Evolutionary conservation across 92 coral and sea anemone species (phyloP).

Genomic region (Porites divaricata): DNA sequence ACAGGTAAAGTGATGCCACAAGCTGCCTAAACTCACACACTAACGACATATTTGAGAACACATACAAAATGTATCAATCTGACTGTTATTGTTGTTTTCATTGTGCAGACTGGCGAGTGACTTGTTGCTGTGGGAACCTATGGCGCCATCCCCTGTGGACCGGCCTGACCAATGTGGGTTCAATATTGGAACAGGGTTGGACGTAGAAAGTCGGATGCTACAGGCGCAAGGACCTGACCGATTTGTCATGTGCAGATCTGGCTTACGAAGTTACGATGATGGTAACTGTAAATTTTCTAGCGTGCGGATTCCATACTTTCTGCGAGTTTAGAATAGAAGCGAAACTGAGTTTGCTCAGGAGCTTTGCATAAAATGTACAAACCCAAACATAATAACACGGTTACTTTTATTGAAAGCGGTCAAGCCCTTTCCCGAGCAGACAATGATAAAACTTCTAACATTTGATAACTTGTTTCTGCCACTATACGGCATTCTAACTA

Average conservation of each 20-base stretch:
- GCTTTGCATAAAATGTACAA: no score
- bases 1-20: no score
- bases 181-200: conserved; percentile 81
- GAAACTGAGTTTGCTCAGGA: no score
- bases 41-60: no score
- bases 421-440: no score
- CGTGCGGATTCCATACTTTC: no score
- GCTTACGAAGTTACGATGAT: conserved; percentile 79
- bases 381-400: no score
- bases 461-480: no score
- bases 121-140: conserved; percentile 93
- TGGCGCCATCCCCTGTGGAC: conserved; percentile 80
- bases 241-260: conserved; percentile 97
- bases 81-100: neutral
- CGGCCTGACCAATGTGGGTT: conserved; percentile 80
- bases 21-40: no score
- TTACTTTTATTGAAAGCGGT: no score
- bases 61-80: conserved; percentile 55
- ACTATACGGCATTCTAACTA: no score
- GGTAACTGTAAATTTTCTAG: conserved; percentile 45
- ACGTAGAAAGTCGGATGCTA: conserved; percentile 88
- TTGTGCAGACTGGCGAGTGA: conserved; percentile 63
- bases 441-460: no score
- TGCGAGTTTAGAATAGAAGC: neutral
- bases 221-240: conserved; percentile 89